These are phyloP conservation scores for Sinonovacula constricta DNA, from an alignment of 1,140 invertebrate genomes.

Conservation along the genomic window DNA sequence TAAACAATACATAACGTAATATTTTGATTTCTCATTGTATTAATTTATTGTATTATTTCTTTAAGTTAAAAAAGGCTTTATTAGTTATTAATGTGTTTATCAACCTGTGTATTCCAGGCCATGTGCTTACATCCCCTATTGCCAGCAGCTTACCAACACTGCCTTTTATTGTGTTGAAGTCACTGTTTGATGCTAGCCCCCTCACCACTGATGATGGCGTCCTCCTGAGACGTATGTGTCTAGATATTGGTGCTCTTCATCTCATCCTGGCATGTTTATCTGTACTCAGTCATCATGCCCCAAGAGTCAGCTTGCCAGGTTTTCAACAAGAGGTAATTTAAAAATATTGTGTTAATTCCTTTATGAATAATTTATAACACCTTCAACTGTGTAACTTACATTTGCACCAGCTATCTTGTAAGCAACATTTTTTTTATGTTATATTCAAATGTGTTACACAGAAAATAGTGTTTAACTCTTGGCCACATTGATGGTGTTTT, in stretches of 20 bases:
- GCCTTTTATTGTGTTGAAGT: constrained; percentile 91
- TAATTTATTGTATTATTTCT: too few relatives aligned
- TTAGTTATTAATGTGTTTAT: constrained; percentile 42
- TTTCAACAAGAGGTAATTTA: constrained; percentile 79
- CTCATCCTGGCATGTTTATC: constrained; percentile 91
- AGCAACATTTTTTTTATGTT: too few relatives aligned
- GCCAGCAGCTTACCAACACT: constrained; percentile 89
- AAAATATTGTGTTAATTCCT: too few relatives aligned
- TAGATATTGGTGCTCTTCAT: constrained; percentile 90
- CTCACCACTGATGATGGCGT: constrained; percentile 90
- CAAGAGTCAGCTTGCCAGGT: constrained; percentile 75
- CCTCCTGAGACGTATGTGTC: constrained; percentile 86
- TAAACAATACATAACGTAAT: too few relatives aligned
- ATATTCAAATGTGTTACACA: too few relatives aligned
- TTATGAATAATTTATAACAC: too few relatives aligned
- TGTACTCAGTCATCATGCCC: constrained; percentile 91
- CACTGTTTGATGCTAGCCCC: constrained; percentile 88
- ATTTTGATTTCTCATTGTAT: too few relatives aligned
- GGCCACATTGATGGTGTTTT: too few relatives aligned
- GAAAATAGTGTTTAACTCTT: too few relatives aligned
- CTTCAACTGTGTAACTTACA: too few relatives aligned
- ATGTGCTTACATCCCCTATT: constrained; percentile 87
- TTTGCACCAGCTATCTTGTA: too few relatives aligned
- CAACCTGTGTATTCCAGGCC: constrained; percentile 81
- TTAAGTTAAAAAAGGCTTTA: too few relatives aligned